Base-by-base conservation (phyloP, 2,888 invertebrate genomes). In the Nomada flava region DNA sequence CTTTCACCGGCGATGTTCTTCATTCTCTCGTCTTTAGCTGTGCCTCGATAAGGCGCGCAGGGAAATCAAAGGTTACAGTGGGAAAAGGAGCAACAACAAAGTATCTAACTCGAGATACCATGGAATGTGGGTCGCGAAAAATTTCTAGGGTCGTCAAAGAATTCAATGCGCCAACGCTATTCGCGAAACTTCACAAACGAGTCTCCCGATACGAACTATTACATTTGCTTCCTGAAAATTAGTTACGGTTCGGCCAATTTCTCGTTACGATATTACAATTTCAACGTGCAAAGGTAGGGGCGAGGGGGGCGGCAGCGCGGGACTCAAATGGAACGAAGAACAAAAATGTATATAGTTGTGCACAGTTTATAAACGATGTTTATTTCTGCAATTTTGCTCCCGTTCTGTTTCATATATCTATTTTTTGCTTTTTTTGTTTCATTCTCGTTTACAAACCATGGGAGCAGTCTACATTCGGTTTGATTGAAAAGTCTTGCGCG, bases 301-400 rank as follows among this genome's bases (percentile, higher is more conserved):
- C 0, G 36, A 20, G 23, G 36, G 5, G n/a, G 11, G 18, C 5
- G 18, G n/a, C 42, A 59, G 26, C 59, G 15, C 42, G 47, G 52
- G 57, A 70, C 60, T 57, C 53, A 64, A 76, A 68, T 62, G 42
- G n/a, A 55, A 52, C 47, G 67, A 65, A 50, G 55, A 62, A 68
- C n/a, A 50, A 62, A 77, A 68, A 29, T 57, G n/a, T 44, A 69
- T 69, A 60, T 53, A 79, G 55, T 65, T 55, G 26, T 26, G 47
- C 57, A 57, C 72, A 70, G 78, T 79, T 86, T 85, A 79, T 76
- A 86, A 86, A 87, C 77, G 60, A 77, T 69, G 60, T 87, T 89
- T 88, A 86, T 89, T 89, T 79, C 67, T 71, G 64, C 70, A 67
- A 60, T 63, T 68, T 57, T 20, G 52, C 50, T 79, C 29, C 29